A percentile compares a stretch with the other conserved stretches of the same genome.
Evolutionary conservation across 2,113 vertebrate species (phyloP).

Genomic region (Bolborhynchus lineola): DNA sequence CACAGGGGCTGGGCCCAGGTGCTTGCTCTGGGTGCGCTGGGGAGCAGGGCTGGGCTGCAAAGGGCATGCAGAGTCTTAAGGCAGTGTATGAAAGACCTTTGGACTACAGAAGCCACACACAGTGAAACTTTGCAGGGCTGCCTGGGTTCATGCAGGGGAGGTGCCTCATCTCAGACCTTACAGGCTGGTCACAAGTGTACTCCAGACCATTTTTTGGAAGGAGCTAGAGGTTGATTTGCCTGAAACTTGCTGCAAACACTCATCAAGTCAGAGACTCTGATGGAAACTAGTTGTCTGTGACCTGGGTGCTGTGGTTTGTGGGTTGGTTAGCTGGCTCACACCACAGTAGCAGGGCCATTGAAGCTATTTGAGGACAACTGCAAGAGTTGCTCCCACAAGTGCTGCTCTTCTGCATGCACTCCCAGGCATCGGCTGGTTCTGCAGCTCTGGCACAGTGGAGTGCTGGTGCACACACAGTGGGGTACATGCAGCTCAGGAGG

Average conservation of each 20-base stretch:
- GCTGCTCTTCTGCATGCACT: rapidly evolving
- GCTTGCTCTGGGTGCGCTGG: rapidly evolving
- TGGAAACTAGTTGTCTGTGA: neutral
- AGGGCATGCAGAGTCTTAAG: rapidly evolving
- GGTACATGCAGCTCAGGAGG: neutral
- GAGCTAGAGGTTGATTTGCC: neutral
- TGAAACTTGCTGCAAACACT: neutral
- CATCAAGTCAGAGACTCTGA: neutral
- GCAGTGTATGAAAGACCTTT: rapidly evolving
- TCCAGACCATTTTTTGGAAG: neutral
- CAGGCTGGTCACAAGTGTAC: neutral
- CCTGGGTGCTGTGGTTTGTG: neutral
- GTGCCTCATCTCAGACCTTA: neutral
- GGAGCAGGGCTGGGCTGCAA: neutral
- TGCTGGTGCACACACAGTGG: rapidly evolving
- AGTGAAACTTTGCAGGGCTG: neutral
- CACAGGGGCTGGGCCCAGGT: rapidly evolving
- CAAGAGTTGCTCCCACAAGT: neutral
- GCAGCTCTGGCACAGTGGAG: rapidly evolving
- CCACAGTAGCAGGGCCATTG: rapidly evolving
- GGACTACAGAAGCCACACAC: rapidly evolving
- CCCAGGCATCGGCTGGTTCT: rapidly evolving
- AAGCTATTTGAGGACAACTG: neutral
- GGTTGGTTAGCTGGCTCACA: neutral
- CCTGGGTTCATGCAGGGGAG: neutral